Conservation (phyloP, 2,113 vertebrate genomes). For the Hassar affinis region DNA sequence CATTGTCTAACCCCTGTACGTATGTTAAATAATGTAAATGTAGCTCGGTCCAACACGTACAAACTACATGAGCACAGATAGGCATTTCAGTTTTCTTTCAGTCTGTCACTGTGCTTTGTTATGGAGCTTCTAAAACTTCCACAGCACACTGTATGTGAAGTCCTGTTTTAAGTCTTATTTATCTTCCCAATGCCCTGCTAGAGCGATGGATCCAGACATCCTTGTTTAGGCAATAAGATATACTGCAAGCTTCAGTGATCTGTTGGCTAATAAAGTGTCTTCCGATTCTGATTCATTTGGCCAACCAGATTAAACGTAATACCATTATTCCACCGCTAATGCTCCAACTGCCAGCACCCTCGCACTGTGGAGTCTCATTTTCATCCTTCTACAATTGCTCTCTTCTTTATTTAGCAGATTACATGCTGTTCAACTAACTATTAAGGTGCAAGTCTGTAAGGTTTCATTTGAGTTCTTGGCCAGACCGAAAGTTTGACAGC, state of each 20-base stretch:
- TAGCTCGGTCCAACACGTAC: neutral
- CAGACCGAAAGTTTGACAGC: neutral
- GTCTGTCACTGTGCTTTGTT: neutral
- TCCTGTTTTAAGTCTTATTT: neutral
- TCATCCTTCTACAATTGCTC: neutral
- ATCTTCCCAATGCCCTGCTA: neutral
- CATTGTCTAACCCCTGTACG: too few species aligned
- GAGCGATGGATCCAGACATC: neutral
- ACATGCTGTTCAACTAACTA: neutral
- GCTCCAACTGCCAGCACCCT: neutral
- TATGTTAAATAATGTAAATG: neutral
- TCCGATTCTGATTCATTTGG: conserved; percentile 3
- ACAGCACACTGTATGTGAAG: neutral
- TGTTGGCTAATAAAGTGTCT: neutral
- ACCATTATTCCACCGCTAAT: neutral
- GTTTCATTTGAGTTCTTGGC: neutral
- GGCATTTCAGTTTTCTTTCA: neutral
- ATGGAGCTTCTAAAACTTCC: neutral
- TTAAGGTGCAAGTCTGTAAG: too few species aligned
- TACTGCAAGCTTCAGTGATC: neutral
- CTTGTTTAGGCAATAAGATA: neutral
- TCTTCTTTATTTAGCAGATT: conserved; percentile 20
- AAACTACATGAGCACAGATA: neutral
- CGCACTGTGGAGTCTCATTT: neutral
- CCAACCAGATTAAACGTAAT: neutral